These are phyloP conservation scores for Piscicola geometra DNA, from an alignment of 2,888 invertebrate species.

Conservation along the genomic window DNA sequence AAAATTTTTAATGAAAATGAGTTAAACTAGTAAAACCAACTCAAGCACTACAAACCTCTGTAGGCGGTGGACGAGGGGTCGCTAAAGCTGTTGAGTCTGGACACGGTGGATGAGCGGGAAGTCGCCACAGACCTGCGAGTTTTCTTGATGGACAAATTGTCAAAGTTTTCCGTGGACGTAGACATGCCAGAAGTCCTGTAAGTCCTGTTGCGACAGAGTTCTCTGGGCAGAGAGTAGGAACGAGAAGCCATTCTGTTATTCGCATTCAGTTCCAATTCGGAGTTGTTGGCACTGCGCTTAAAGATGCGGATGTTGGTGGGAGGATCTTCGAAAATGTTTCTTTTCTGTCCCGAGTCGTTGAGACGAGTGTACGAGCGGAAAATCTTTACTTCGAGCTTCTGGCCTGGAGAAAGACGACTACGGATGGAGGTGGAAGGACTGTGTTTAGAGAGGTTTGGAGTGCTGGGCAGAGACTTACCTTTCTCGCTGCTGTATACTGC, in stretches of 20 bases:
- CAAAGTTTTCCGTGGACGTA: neutral
- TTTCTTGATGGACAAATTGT: neutral
- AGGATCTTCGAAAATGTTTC: neutral
- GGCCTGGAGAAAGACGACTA: neutral
- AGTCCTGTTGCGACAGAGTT: neutral
- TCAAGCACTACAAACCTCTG: neutral
- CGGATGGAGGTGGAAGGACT: neutral
- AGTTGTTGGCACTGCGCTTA: constrained; percentile 2
- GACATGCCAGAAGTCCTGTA: neutral
- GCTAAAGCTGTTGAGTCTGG: constrained; percentile 4
- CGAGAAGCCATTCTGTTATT: neutral
- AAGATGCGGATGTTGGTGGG: constrained; percentile 17
- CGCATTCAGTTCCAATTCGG: neutral
- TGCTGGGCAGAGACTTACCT: neutral
- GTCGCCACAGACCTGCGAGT: neutral
- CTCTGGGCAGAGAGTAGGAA: constrained; percentile 19
- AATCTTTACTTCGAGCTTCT: constrained; percentile 28
- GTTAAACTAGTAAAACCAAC: too few relatives aligned
- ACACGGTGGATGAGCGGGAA: neutral
- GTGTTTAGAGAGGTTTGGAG: neutral
- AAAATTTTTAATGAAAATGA: too few relatives aligned
- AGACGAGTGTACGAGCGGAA: constrained; percentile 29
- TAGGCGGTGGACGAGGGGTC: neutral
- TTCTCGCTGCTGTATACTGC: neutral
- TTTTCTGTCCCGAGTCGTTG: neutral